These are phyloP conservation scores for Passer montanus DNA, from an alignment of 2,113 vertebrate genomes.

Conservation along the genomic window DNA sequence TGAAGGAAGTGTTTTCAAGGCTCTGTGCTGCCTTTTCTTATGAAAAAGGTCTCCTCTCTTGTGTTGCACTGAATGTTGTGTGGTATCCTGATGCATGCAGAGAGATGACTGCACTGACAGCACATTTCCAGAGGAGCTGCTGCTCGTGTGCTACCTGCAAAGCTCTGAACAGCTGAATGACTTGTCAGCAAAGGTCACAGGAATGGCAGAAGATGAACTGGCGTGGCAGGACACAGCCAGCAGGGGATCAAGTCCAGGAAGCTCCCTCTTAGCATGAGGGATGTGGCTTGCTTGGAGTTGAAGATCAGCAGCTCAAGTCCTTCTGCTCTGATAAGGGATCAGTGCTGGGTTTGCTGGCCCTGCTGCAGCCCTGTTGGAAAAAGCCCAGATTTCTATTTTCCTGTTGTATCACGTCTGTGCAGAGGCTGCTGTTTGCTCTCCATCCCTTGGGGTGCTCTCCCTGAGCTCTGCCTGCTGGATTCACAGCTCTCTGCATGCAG, in stretches of 20 bases:
- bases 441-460: rapidly evolving
- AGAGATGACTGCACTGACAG: background rate
- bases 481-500: rapidly evolving
- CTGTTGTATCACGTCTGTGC: background rate
- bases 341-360: background rate
- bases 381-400: background rate
- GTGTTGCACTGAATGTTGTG: conserved; percentile 3
- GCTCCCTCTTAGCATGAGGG: background rate
- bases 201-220: background rate
- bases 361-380: background rate
- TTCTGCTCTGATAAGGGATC: rapidly evolving
- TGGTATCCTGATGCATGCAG: background rate
- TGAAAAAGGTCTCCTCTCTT: conserved; percentile 1
- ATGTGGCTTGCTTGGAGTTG: conserved; percentile 18
- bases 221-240: background rate
- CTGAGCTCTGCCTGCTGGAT: background rate
- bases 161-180: background rate
- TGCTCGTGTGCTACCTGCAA: background rate
- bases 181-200: background rate
- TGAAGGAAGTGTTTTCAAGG: conserved; percentile 30
- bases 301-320: background rate
- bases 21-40: background rate
- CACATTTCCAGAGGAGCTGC: background rate
- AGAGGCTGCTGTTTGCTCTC: background rate
- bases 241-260: background rate